Evolutionary conservation across 1,140 invertebrate genomes (phyloP).

Genomic region (Caenorhabditis latens): DNA sequence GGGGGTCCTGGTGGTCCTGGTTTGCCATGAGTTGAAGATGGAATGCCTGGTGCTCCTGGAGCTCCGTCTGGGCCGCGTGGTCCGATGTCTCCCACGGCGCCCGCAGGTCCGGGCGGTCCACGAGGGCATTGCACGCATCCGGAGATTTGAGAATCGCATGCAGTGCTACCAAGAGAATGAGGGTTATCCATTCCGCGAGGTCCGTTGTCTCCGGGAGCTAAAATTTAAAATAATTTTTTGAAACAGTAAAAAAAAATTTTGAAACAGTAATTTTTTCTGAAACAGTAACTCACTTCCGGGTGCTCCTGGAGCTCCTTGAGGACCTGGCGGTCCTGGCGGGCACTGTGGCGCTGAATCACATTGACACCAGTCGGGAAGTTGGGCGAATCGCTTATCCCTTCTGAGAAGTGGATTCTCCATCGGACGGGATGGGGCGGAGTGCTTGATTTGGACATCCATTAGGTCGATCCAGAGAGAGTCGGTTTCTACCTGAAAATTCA

Average conservation of each 20-base stretch:
- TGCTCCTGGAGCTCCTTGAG: conserved; percentile 56
- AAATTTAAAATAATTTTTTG: conserved; percentile 17
- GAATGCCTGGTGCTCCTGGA: conserved; percentile 25
- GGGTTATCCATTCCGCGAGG: conserved; percentile 53
- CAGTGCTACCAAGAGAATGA: background rate
- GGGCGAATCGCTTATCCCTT: conserved; percentile 60
- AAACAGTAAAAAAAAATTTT: background rate
- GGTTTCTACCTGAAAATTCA: conserved; percentile 43
- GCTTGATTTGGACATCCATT: conserved; percentile 59
- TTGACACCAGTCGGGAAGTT: conserved; percentile 57
- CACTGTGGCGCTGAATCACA: conserved; percentile 58
- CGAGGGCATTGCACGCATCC: conserved; percentile 57
- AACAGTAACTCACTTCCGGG: conserved; percentile 53
- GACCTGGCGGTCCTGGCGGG: conserved; percentile 60
- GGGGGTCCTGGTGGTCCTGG: conserved; percentile 31
- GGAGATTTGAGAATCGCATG: conserved; percentile 17
- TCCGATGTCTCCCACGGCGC: conserved; percentile 47
- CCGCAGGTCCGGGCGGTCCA: conserved; percentile 42
- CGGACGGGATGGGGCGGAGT: conserved; percentile 51
- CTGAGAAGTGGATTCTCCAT: conserved; percentile 57
- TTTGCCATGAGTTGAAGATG: background rate
- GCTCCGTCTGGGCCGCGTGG: conserved; percentile 45
- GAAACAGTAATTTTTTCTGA: background rate
- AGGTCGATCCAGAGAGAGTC: conserved; percentile 53
- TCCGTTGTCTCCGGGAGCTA: conserved; percentile 50